Conservation (phyloP, 2,113 vertebrate species). For the Bagarius yarrelli region DNA sequence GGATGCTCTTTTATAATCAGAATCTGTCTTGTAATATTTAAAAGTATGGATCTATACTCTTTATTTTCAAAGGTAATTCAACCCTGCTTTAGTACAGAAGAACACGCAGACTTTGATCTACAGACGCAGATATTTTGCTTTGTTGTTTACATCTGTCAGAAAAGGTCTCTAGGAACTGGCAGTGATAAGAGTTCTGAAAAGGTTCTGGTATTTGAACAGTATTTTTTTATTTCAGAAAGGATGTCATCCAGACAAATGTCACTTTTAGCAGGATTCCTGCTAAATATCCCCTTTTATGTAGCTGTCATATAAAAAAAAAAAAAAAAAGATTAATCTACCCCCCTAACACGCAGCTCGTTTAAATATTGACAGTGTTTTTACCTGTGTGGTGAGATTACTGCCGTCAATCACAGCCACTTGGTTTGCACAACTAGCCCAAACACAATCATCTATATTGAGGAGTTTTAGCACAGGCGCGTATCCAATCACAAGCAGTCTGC, state of each 20-base stretch:
- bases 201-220: conserved; percentile 16
- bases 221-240: conserved; percentile 5
- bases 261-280: conserved; percentile 14
- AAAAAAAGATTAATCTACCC: neutral
- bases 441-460: conserved; percentile 68
- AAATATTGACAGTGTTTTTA: conserved; percentile 43
- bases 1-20: conserved; percentile 46
- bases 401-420: conserved; percentile 68
- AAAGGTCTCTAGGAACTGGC: conserved; percentile 22
- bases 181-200: conserved; percentile 9
- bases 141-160: conserved; percentile 40
- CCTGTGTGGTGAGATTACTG: conserved; percentile 66
- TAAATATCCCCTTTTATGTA: too few relatives aligned
- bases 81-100: conserved; percentile 22
- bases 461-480: conserved; percentile 64
- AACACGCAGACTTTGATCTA: conserved; percentile 33
- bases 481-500: conserved; percentile 63
- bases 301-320: too few relatives aligned
- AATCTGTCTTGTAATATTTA: neutral
- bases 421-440: conserved; percentile 74
- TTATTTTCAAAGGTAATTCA: conserved; percentile 26
- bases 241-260: conserved; percentile 22
- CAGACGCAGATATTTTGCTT: conserved; percentile 20
- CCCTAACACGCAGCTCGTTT: neutral
- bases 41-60: conserved; percentile 31